Base-by-base conservation (phyloP, 1,140 invertebrate genomes). In the Sitophilus oryzae region DNA sequence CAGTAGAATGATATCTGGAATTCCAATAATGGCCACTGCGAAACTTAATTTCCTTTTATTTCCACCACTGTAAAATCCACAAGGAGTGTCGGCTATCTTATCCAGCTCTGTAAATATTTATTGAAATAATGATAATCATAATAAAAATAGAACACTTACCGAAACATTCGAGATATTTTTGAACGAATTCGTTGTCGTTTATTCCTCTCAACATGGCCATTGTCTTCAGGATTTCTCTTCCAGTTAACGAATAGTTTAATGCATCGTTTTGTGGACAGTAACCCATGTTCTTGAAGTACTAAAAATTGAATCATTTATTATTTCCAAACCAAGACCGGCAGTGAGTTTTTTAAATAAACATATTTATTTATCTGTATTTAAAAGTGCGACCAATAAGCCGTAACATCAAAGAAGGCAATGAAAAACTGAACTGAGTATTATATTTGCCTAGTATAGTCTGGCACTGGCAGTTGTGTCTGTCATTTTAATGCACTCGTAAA, bases 1-100 rank as follows among this genome's bases (percentile, higher is more conserved):
- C 64, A 92, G 68, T 44, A 91, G 80, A 46, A 90, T 79, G 23
- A 91, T 75, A 30, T 79, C 76, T 19, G 88, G 88, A 71, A 83
- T 82, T 21, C 85, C 89, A 21, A 92, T 80, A 34, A 92, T 69
- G 11, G 89, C 82, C 55, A 93, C 81, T 2, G 87, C 89, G 42
- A 87, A 85, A 49, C 83, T 88, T 36, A 93, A 68, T 64, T 93
- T 90, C 23, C 90, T 73, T 67, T 90, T 91, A 65, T 91, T 93
- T 0, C 90, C 91, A 3, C 87, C 87, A 62, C 85, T 88, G 59
- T 80, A 83, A 10, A 73, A 74, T 23, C 70, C 71, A 64, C 77
- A 78, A 23, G 73, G 71, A 38, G 77, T 72, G 36, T 67, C 60
- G 15, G 73, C 74, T 48, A 72, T 76, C 10, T 66, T 51, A n/a